These are phyloP conservation scores for Apocheima hispidaria DNA, from an alignment of 2,888 invertebrate genomes.

Conservation along the genomic window DNA sequence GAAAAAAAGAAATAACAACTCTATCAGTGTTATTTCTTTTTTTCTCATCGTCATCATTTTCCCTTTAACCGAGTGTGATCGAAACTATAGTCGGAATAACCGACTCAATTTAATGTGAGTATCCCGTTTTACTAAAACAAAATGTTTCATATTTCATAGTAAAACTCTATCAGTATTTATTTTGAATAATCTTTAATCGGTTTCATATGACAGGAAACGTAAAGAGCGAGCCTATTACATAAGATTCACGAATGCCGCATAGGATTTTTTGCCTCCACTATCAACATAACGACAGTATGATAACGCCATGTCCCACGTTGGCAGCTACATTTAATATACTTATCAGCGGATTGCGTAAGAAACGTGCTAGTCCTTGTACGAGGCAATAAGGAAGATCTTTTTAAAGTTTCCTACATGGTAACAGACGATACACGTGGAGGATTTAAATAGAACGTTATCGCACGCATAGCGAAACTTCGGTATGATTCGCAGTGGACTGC, in stretches of 20 bases:
- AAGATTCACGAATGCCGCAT: slow-evolving; percentile 10
- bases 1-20: no score
- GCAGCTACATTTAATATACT: slow-evolving; percentile 20
- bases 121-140: no score
- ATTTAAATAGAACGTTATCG: slow-evolving; percentile 34
- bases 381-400: slow-evolving; percentile 29
- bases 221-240: slow-evolving; percentile 1
- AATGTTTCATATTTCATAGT: no score
- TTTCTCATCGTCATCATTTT: no score
- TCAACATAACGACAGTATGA: slow-evolving; percentile 23
- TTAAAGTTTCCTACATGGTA: slow-evolving; percentile 20
- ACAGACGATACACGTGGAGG: slow-evolving; percentile 20
- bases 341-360: slow-evolving; percentile 34
- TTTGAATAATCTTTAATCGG: no score
- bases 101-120: no score
- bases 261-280: slow-evolving; percentile 16
- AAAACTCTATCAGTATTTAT: no score
- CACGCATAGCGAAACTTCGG: not conserved
- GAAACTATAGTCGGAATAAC: no score
- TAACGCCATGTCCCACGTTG: slow-evolving; percentile 14
- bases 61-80: no score
- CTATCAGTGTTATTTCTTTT: no score
- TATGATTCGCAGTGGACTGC: not conserved
- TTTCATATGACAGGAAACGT: slow-evolving; percentile 7
- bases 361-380: slow-evolving; percentile 25